Percentiles rank a stretch among this genome's conserved stretches.
These are phyloP conservation scores for Antennarius maculatus DNA, from an alignment of 2,797 vertebrate species.

Conservation along the genomic window DNA sequence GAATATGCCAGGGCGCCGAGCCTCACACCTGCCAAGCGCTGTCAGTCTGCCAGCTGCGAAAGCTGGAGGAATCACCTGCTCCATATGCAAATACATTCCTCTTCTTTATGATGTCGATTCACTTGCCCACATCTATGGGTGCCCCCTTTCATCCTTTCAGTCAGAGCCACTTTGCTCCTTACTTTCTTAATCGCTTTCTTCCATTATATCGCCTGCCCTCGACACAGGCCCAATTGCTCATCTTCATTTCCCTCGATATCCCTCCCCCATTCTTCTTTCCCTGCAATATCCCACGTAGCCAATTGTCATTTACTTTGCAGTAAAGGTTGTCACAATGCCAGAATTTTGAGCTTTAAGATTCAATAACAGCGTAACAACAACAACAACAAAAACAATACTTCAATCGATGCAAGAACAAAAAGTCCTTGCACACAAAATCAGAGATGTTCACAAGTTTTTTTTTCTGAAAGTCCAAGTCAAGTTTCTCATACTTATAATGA, in stretches of 20 bases:
- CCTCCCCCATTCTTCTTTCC: conserved; percentile 16
- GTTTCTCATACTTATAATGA: no score
- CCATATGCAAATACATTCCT: conserved; percentile 69
- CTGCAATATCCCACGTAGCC: background rate
- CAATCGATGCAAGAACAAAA: no score
- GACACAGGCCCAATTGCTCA: conserved; percentile 24
- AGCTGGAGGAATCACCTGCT: conserved; percentile 51
- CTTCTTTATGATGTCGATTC: conserved; percentile 55
- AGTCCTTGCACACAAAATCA: no score
- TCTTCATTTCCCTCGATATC: conserved; percentile 37
- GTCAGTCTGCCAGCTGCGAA: conserved; percentile 71
- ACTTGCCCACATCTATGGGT: conserved; percentile 40
- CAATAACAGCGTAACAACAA: no score
- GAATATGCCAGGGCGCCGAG: conserved; percentile 43
- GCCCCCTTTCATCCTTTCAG: conserved; percentile 40
- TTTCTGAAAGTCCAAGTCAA: no score
- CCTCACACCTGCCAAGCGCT: conserved; percentile 69
- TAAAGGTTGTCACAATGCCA: no score
- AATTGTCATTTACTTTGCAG: no score
- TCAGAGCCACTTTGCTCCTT: conserved; percentile 35
- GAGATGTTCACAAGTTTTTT: no score
- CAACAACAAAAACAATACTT: no score
- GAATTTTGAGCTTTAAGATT: no score
- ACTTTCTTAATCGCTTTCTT: conserved; percentile 28
- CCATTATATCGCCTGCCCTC: conserved; percentile 34